These are phyloP conservation scores for Pteruthius melanotis DNA, from an alignment of 2,113 vertebrate species.

Conservation along the genomic window DNA sequence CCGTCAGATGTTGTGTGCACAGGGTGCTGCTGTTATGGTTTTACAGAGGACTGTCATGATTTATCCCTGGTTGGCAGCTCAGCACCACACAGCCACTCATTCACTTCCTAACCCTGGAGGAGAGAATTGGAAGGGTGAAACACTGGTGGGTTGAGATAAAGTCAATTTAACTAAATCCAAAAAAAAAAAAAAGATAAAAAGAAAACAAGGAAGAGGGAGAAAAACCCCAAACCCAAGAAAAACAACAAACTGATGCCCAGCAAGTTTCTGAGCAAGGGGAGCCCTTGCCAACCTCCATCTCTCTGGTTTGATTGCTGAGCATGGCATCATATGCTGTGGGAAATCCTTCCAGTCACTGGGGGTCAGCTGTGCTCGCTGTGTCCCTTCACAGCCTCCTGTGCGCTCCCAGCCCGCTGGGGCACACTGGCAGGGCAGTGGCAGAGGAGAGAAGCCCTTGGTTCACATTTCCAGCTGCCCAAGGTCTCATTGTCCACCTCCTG, in stretches of 20 bases:
- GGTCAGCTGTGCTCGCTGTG: neutral
- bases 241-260: neutral
- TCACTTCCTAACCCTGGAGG: neutral
- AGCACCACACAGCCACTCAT: neutral
- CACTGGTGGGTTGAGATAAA: neutral
- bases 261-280: neutral
- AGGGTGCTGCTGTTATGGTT: neutral
- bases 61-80: neutral
- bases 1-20: neutral
- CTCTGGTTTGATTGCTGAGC: neutral
- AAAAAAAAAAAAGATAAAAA: neutral
- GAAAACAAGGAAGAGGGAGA: neutral
- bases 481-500: fast-evolving
- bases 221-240: neutral
- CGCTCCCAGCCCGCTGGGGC: neutral
- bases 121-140: neutral
- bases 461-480: neutral
- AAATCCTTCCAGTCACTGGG: neutral
- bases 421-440: fast-evolving
- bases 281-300: neutral
- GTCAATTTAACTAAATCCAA: neutral
- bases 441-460: neutral
- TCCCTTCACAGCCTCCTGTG: neutral
- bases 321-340: fast-evolving
- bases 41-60: neutral